Percentiles rank a stretch among this genome's conserved stretches.
Conservation (phyloP, 2,113 vertebrate species). For the Ageneiosus marmoratus region DNA sequence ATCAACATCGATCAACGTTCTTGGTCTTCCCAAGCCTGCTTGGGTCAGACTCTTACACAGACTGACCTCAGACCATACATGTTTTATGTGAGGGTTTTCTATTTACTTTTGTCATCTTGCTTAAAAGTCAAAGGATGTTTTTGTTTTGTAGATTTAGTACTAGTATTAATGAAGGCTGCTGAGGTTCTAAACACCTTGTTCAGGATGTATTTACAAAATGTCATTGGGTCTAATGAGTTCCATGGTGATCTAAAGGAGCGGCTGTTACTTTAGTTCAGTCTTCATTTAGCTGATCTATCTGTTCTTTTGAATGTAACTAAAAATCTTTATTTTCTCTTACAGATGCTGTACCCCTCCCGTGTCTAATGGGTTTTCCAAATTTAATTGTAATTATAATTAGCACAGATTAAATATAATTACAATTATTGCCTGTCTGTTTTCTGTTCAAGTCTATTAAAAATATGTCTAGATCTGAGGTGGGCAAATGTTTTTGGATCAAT, state of each 20-base stretch:
- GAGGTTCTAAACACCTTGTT: neutral
- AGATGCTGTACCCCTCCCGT: conserved; percentile 98
- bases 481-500: neutral
- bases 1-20: too few species aligned
- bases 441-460: neutral
- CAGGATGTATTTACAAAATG: neutral
- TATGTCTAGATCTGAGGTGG: neutral
- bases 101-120: neutral
- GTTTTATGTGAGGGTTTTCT: neutral
- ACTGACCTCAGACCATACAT: neutral
- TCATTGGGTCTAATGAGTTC: neutral
- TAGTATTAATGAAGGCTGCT: neutral
- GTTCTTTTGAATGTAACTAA: neutral
- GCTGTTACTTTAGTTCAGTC: neutral
- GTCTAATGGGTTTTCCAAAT: conserved; percentile 73
- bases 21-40: neutral
- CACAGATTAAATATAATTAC: conserved; percentile 6
- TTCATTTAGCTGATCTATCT: neutral
- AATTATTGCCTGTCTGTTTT: conserved; percentile 9
- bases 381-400: conserved; percentile 13
- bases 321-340: conserved; percentile 55
- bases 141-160: neutral
- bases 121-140: neutral
- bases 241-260: neutral
- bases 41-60: neutral